Evolutionary conservation across 2,797 vertebrate species (phyloP).

Genomic region (Graptemys geographica): DNA sequence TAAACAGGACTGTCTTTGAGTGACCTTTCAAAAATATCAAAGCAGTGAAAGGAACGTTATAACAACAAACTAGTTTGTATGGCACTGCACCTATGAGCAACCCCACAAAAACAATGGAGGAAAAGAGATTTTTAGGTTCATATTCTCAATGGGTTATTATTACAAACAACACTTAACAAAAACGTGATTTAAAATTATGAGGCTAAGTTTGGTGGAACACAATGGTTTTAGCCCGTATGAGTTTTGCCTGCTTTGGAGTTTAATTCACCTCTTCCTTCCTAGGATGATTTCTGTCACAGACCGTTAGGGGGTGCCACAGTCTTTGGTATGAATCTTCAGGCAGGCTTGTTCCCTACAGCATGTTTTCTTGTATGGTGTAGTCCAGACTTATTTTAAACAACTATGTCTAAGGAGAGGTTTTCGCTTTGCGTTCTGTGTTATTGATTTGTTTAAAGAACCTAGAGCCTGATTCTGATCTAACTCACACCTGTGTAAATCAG

Average conservation of each 20-base stretch:
- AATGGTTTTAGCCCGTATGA: background rate
- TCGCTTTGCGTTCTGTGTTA: background rate
- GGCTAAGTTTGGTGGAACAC: background rate
- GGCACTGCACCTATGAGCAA: background rate
- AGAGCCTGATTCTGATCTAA: background rate
- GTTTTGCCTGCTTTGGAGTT: background rate
- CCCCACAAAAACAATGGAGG: background rate
- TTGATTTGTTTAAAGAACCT: background rate
- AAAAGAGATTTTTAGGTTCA: background rate
- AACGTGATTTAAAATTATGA: background rate
- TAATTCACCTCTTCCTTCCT: background rate
- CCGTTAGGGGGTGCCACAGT: conserved; percentile 10
- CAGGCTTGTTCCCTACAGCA: background rate
- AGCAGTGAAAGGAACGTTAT: background rate
- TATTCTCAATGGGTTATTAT: background rate
- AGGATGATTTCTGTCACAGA: background rate
- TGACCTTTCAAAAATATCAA: background rate
- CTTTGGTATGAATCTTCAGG: background rate
- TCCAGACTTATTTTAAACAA: background rate
- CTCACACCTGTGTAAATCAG: background rate
- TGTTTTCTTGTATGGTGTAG: background rate
- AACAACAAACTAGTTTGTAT: background rate
- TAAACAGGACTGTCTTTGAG: background rate
- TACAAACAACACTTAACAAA: background rate
- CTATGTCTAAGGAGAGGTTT: background rate